Evolutionary conservation across 2,888 invertebrate species (phyloP).

Genomic region (Arrhopalites spinosus): DNA sequence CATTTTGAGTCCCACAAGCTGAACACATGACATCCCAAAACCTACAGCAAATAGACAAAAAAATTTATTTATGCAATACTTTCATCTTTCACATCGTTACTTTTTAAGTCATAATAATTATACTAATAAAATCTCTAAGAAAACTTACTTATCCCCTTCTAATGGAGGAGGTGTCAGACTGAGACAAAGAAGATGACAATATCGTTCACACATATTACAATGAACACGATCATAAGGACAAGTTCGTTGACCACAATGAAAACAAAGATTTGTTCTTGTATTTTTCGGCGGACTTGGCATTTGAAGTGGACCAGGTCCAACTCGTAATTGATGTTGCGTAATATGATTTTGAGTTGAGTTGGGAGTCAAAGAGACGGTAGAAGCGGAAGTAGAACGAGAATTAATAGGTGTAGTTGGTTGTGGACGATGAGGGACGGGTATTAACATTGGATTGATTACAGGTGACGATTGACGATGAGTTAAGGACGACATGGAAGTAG

Average conservation of each 20-base stretch:
- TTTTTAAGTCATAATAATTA: too few relatives aligned
- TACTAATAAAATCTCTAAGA: too few relatives aligned
- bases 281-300: neutral
- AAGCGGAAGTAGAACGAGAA: too few relatives aligned
- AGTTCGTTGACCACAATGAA: conserved; percentile 44
- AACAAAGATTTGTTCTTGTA: conserved; percentile 37
- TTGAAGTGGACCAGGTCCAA: neutral
- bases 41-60: conserved; percentile 34
- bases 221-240: conserved; percentile 45
- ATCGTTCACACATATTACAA: conserved; percentile 52
- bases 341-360: conserved; percentile 4
- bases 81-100: neutral
- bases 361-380: neutral
- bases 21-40: conserved; percentile 56
- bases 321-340: neutral
- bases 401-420: neutral
- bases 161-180: conserved; percentile 48
- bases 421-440: neutral
- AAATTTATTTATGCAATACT: neutral
- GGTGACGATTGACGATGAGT: neutral
- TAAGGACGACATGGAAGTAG: neutral
- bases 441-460: neutral
- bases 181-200: conserved; percentile 52
- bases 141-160: conserved; percentile 52
- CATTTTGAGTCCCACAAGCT: conserved; percentile 55